Evolutionary conservation across 1,140 invertebrate genomes (phyloP), one percentile per base, ranked within the genome.

Genomic region (Bradysia coprophila): DNA sequence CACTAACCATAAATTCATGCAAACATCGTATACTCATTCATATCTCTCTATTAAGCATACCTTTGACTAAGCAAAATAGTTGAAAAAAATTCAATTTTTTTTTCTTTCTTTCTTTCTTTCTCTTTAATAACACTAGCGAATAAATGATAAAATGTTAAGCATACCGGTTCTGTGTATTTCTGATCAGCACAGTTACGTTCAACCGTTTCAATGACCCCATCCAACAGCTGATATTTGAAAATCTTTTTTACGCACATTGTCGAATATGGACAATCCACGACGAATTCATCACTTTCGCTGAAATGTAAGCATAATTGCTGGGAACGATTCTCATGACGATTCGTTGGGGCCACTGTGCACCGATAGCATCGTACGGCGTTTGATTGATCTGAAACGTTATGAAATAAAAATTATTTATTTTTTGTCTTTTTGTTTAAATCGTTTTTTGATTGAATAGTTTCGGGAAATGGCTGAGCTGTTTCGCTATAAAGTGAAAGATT

Each of bases 171-270:
- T 4, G 63, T 66, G 42, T 76, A 61, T 48, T 72, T 76, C 52
- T 88, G 83, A 1, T 69, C 58, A 0, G 82, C 78, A 51, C 83
- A 88, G 43, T 76, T 78, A 32, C 81, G 65, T 34, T 69, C 72
- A 20, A 81, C 65, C 43, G 66, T 63, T 46, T 73, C 75, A 76
- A 64, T 23, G 70, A 68, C 31, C 63, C 72, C 74, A 52, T 73
- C 71, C 38, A 65, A 64, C 43, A 79, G 61, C 43, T 63, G 61
- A 3, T 73, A 65, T 46, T 70, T 59, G 43, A 73, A 72, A 6
- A 76, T 73, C 46, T 72, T 74, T 51, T 83, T 86, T 63, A 78
- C 69, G 51, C 84, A 88, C 64, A 82, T 75, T 0, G 81, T 85
- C 5, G 84, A 87, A 48, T 71, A 76, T 4, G 78, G 78, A 56